These are phyloP conservation scores for Bombus cullumanus DNA, from an alignment of 1,140 invertebrate genomes.

Conservation along the genomic window DNA sequence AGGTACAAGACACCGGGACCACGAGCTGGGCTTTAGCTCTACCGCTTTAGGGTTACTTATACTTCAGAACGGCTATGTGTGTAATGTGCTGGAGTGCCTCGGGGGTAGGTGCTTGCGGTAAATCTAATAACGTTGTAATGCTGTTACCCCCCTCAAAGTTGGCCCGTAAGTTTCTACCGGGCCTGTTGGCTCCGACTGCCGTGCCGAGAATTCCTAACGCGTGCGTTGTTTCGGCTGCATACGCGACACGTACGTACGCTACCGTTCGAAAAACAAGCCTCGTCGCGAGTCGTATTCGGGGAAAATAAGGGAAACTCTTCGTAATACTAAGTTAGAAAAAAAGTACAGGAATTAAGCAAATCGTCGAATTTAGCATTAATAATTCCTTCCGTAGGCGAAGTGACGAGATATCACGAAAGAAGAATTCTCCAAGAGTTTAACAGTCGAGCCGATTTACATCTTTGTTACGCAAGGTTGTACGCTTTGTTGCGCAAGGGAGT, in stretches of 20 bases:
- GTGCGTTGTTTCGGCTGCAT: constrained; percentile 64
- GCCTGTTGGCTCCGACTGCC: constrained; percentile 67
- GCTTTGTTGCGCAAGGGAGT: too few species aligned
- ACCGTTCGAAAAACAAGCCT: constrained; percentile 20
- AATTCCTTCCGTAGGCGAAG: too few species aligned
- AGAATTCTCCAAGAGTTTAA: background rate
- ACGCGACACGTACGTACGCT: constrained; percentile 32
- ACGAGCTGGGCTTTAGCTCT: constrained; percentile 56
- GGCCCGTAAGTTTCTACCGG: constrained; percentile 70
- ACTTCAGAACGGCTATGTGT: constrained; percentile 72
- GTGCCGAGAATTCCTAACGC: constrained; percentile 76
- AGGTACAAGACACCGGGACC: constrained; percentile 54
- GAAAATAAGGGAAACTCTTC: background rate
- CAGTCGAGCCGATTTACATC: too few species aligned
- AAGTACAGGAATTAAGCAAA: too few species aligned
- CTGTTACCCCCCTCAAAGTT: constrained; percentile 78
- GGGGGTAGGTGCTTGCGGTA: constrained; percentile 81
- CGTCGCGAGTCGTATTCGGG: background rate
- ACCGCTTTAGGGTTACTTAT: constrained; percentile 78
- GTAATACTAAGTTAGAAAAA: background rate
- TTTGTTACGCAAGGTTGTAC: too few species aligned
- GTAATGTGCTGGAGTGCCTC: constrained; percentile 75
- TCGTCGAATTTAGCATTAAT: too few species aligned
- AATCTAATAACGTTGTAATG: constrained; percentile 83
- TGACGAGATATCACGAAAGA: background rate